Conservation (phyloP, 2,797 vertebrate species). For the Morus bassanus region DNA sequence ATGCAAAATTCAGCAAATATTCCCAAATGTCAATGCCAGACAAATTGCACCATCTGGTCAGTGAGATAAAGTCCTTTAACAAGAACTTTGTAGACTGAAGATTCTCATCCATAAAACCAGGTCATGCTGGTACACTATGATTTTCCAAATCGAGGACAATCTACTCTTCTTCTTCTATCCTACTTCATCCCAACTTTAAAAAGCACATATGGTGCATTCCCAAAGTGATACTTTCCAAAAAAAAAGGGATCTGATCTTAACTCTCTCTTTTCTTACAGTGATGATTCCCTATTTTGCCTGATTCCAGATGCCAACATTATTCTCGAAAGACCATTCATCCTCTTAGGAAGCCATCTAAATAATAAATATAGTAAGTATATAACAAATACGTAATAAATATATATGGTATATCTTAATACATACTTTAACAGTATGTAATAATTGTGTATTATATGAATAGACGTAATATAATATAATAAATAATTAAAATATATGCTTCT, state of each 20-base stretch:
- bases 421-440: background rate
- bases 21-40: slow-evolving; percentile 16
- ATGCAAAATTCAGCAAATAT: slow-evolving; percentile 65
- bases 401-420: rapidly evolving
- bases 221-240: background rate
- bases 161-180: background rate
- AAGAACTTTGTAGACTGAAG: background rate
- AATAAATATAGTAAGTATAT: background rate
- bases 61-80: slow-evolving; percentile 47
- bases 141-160: background rate
- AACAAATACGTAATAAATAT: background rate
- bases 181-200: background rate
- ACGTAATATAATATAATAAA: background rate
- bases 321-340: background rate
- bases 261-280: background rate
- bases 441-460: background rate
- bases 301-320: background rate
- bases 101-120: background rate
- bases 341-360: background rate
- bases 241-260: background rate
- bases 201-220: background rate
- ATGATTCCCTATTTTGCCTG: background rate
- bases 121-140: background rate
- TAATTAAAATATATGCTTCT: background rate
- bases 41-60: slow-evolving; percentile 71